phyloP scores from a whole-genome alignment of 2,113 vertebrate genomes.

The Nerophis ophidion region DNA sequence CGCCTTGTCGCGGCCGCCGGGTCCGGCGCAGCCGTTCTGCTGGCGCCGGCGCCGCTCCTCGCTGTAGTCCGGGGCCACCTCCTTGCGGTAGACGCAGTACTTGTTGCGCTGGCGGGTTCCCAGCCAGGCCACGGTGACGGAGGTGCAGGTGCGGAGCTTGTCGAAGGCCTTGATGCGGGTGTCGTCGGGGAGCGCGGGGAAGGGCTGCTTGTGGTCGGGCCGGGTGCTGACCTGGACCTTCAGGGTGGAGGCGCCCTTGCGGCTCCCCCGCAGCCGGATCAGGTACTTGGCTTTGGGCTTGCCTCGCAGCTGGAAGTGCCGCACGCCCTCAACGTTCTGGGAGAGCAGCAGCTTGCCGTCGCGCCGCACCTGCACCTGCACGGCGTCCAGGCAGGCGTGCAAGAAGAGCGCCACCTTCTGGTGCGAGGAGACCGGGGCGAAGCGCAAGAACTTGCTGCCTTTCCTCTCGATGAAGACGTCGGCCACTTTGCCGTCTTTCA shows the following conservation, averaged over 20 bases:
- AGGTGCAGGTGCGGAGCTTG: constrained; percentile 91
- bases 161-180: constrained; percentile 94
- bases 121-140: constrained; percentile 91
- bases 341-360: constrained; percentile 90
- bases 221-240: constrained; percentile 86
- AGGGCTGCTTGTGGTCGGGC: constrained; percentile 85
- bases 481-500: constrained; percentile 89
- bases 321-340: constrained; percentile 84
- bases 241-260: constrained; percentile 85
- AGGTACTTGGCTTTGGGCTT: constrained; percentile 95
- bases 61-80: constrained; percentile 79
- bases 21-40: constrained; percentile 91
- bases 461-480: constrained; percentile 91
- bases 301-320: constrained; percentile 89
- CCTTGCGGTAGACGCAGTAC: constrained; percentile 91
- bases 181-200: constrained; percentile 92
- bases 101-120: constrained; percentile 96
- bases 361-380: constrained; percentile 88
- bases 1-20: constrained; percentile 84
- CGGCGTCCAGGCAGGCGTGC: constrained; percentile 85
- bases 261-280: constrained; percentile 85
- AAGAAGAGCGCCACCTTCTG: constrained; percentile 87
- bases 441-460: constrained; percentile 85
- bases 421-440: constrained; percentile 91
- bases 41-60: constrained; percentile 87